Base-by-base conservation (phyloP, 2,888 invertebrate genomes). In the Dolichopus griseipennis region DNA sequence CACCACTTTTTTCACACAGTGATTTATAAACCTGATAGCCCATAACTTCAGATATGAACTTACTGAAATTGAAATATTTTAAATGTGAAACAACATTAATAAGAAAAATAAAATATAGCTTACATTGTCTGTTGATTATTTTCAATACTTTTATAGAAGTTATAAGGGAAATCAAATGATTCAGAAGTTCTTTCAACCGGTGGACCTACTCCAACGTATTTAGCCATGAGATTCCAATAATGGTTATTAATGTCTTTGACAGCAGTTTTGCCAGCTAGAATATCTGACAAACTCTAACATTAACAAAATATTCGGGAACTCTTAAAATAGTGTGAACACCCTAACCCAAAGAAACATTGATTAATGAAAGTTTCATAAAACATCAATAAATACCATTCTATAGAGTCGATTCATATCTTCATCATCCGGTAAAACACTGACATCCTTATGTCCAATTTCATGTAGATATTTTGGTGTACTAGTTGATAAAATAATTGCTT, bases 1-100 rank as follows among this genome's bases (percentile, higher is more conserved):
- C 83, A 0, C 86, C 86, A 41, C 88, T 88, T 73, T 84, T 84
- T 67, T 82, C 83, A 71, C 90, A 90, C 10, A 90, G 79, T 0
- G 87, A 83, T 72, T 88, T 84, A 76, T 90, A 89, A 78, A 91
- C 87, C 76, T 91, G 90, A 83, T 91, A 91, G 79, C 95, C 94
- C 52, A 95, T 82, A 34, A 95, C 86, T 78, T 86, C 89, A 21
- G 91, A 90, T 5, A 94, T 88, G 78, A 89, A 90, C 79, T 90
- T 90, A 75, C 90, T 88, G 77, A 2, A 82, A 82, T 37, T 4
- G 61, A 64, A 27, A 41, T 22, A 7, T 18, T 37, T 65, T n/a
- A 1, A 43, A n/a, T 18, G 7, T 21, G 9, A 20, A n/a, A n/a
- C n/a, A 62, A 65, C 8, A 15, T 4, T 34, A 61, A 61, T n/a